These are phyloP conservation scores for Macquaria australasica DNA, from an alignment of 2,113 vertebrate species.

Conservation along the genomic window DNA sequence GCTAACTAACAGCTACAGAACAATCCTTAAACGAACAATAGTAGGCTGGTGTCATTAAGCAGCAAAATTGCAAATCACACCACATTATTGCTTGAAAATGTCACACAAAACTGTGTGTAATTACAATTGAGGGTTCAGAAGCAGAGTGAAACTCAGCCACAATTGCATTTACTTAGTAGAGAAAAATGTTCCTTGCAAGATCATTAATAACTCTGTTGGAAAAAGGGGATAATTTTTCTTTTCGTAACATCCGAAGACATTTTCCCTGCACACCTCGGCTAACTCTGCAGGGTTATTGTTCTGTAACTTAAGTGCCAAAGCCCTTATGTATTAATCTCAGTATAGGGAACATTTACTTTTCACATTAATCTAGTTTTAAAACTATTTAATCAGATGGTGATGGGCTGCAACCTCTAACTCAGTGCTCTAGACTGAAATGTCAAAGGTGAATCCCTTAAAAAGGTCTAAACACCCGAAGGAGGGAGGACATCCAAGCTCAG, in stretches of 20 bases:
- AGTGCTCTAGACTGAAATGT: slow-evolving; percentile 69
- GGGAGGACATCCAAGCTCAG: background rate
- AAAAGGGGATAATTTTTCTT: slow-evolving; percentile 19
- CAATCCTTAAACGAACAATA: slow-evolving; percentile 29
- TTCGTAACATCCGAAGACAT: slow-evolving; percentile 8
- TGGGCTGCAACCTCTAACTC: slow-evolving; percentile 1
- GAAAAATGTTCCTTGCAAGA: slow-evolving; percentile 1
- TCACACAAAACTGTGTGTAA: slow-evolving; percentile 28
- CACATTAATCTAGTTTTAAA: slow-evolving; percentile 12
- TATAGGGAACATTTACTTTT: slow-evolving; percentile 8
- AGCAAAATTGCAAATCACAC: slow-evolving; percentile 14
- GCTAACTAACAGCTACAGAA: slow-evolving; percentile 1
- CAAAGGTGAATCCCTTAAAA: slow-evolving; percentile 65
- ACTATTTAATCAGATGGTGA: slow-evolving; percentile 4
- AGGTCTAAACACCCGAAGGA: slow-evolving; percentile 40
- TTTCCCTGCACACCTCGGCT: background rate
- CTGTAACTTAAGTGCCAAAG: background rate
- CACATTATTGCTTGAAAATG: slow-evolving; percentile 38
- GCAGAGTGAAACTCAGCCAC: slow-evolving; percentile 1
- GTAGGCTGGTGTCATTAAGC: background rate
- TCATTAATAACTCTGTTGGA: slow-evolving; percentile 41
- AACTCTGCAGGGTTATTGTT: slow-evolving; percentile 1
- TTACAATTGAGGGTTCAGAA: slow-evolving; percentile 31
- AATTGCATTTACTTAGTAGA: slow-evolving; percentile 19
- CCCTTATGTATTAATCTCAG: slow-evolving; percentile 7